Conservation (phyloP, 2,797 vertebrate species). For the Cygnus olor region DNA sequence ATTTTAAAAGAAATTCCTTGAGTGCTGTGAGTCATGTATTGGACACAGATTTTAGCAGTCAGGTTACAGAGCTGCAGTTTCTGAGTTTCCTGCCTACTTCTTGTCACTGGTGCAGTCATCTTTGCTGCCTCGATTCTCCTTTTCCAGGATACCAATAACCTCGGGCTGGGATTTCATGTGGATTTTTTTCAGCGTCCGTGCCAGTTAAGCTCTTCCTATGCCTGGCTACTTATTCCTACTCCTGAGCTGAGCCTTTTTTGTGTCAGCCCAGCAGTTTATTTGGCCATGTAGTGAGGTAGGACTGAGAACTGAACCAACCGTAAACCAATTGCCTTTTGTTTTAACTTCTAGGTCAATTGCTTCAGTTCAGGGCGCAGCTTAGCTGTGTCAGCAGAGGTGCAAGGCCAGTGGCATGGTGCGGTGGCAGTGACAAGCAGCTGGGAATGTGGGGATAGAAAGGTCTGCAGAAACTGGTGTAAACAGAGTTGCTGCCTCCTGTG, state of each 20-base stretch:
- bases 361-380: neutral
- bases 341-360: neutral
- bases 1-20: neutral
- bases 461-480: neutral
- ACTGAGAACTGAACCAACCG: neutral
- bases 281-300: rapidly evolving
- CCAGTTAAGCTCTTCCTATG: neutral
- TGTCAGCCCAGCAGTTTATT: neutral
- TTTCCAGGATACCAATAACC: neutral
- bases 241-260: neutral
- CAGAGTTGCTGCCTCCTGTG: neutral
- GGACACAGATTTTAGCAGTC: neutral
- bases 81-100: neutral
- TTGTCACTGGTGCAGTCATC: neutral
- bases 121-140: neutral
- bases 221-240: neutral
- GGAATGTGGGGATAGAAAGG: neutral
- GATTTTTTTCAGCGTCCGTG: neutral
- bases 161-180: rapidly evolving
- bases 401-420: neutral
- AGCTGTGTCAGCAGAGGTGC: neutral
- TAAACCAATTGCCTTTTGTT: neutral
- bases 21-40: rapidly evolving
- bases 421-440: neutral
- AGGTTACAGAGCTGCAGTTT: neutral